Conservation (phyloP, 2,113 vertebrate genomes). For the Bothrops jararaca region DNA sequence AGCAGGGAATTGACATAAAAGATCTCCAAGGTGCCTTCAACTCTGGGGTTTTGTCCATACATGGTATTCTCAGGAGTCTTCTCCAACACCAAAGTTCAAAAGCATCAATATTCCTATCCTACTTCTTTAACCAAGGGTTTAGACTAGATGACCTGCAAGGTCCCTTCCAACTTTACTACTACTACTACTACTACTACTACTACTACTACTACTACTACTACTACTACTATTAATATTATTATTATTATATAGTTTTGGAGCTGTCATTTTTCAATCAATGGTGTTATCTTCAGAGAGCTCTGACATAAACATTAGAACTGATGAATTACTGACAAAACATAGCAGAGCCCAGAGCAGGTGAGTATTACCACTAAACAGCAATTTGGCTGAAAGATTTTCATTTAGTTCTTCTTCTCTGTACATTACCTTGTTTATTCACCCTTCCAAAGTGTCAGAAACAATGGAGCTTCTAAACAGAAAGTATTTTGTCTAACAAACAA, state of each 20-base stretch:
- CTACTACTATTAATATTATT: too few relatives aligned
- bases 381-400: conserved; percentile 14
- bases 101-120: not conserved
- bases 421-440: conserved; percentile 30
- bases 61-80: not conserved
- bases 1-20: too few relatives aligned
- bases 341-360: not conserved
- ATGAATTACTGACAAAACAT: conserved; percentile 41
- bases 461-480: not conserved
- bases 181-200: too few relatives aligned
- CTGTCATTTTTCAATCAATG: conserved; percentile 38
- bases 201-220: too few relatives aligned
- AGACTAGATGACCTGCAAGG: too few relatives aligned
- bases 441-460: conserved; percentile 21
- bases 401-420: conserved; percentile 33
- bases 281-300: not conserved
- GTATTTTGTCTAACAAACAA: not conserved
- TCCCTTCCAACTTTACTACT: too few relatives aligned
- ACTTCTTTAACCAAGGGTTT: not conserved
- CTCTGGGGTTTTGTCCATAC: not conserved
- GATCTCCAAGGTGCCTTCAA: too few relatives aligned
- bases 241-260: conserved; percentile 4
- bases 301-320: conserved; percentile 31
- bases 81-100: not conserved
- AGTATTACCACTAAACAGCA: conserved; percentile 27